A percentile compares a stretch with the other conserved stretches of the same genome.
Evolutionary conservation across 1,140 invertebrate species (phyloP).

Genomic region (Halotydeus destructor): DNA sequence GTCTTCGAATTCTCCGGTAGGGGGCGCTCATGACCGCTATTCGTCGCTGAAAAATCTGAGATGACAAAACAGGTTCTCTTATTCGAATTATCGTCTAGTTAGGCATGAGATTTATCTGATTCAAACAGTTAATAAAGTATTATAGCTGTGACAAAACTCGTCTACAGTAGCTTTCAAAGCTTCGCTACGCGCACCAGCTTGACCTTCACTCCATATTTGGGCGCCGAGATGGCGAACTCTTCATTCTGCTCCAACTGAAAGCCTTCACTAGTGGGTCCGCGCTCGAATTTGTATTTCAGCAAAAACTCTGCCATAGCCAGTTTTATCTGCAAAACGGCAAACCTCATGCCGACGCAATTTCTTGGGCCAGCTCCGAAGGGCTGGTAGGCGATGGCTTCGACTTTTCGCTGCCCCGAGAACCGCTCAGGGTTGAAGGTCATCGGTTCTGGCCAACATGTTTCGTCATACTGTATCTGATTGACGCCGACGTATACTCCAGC

Average conservation of each 20-base stretch:
- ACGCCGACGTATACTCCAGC: slow-evolving; percentile 20
- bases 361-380: slow-evolving; percentile 13
- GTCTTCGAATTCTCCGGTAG: no score
- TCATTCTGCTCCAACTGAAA: neutral
- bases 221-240: slow-evolving; percentile 18
- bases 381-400: slow-evolving; percentile 5
- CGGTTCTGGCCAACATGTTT: slow-evolving; percentile 25
- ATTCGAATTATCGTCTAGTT: neutral
- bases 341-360: slow-evolving; percentile 22
- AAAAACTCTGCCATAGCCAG: slow-evolving; percentile 13
- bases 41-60: no score
- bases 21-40: no score
- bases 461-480: slow-evolving; percentile 24
- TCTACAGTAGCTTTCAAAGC: no score
- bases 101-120: no score
- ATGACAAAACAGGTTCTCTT: no score
- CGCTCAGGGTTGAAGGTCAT: slow-evolving; percentile 26
- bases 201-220: slow-evolving; percentile 19
- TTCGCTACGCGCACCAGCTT: slow-evolving; percentile 12
- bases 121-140: no score
- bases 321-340: slow-evolving; percentile 14
- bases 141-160: no score
- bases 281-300: slow-evolving; percentile 9
- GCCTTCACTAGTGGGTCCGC: slow-evolving; percentile 2
- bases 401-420: no score